Base-by-base conservation (phyloP, 2,113 vertebrate genomes). In the Periophthalmodon schlosseri region DNA sequence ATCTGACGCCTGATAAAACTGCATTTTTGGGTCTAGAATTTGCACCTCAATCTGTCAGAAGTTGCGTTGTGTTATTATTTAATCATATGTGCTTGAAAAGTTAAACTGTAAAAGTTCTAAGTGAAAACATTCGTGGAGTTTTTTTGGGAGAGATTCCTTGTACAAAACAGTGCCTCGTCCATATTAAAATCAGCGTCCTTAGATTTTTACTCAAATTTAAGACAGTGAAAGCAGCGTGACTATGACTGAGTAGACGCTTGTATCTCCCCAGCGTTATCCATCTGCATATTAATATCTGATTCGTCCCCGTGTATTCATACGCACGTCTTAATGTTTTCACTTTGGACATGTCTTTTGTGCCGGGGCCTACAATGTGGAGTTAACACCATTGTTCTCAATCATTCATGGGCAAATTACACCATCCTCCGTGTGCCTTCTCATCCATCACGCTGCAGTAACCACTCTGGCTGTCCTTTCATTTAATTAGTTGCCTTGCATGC, bases 401-500 rank as follows among this genome's bases (percentile, higher is more conserved):
- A 84, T 76, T 78, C 50, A 72, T 16, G 68, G 33, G 73, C 21
- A 76, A 77, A 81, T 80, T 60, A 78, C 80, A 86, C 68, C 65
- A 46, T 79, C 74, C 72, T 71, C 61, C 24, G 2, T 73, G 36
- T 67, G 67, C 66, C 74, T 63, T 68, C 70, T 83, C 84, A 86
- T 86, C 83, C 78, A 88, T 86, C 80, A 79, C 46, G 4, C 69
- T 66, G 73, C 71, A 56, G 4, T 36, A 78, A 54, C 56, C 70
- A 69, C 72, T 15, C 1, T 69, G 24, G 66, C 61, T 71, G 72
- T 70, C 64, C 52, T 63, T 72, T 86, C 74, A 73, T 80, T 81
- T 49, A 82, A 86, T 85, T 85, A 86, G 78, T 36, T 52, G 56
- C 46, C 78, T 78, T 77, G 50, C 50, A 57, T 52, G 36, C 28